Conservation (phyloP, 2,888 invertebrate genomes). For the Drosophila mettleri region DNA sequence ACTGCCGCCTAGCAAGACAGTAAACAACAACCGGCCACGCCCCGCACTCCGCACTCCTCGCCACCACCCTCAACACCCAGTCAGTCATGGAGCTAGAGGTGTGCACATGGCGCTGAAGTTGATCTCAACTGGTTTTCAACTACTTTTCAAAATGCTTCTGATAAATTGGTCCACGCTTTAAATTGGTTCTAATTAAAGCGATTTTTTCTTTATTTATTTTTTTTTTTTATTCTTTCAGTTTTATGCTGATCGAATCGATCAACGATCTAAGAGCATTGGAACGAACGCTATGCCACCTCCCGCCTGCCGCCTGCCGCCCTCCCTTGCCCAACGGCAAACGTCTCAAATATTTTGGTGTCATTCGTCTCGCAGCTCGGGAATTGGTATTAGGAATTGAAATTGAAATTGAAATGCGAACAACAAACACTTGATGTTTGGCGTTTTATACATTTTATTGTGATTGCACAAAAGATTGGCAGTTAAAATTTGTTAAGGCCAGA, state of each 20-base stretch:
- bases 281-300: background rate
- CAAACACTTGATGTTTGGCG: constrained; percentile 75
- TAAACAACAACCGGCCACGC: constrained; percentile 12
- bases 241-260: constrained; percentile 78
- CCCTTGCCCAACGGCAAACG: constrained; percentile 4
- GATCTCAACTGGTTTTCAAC: constrained; percentile 78
- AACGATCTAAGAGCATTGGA: constrained; percentile 46
- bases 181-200: constrained; percentile 77
- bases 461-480: constrained; percentile 72
- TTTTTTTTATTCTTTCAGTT: constrained; percentile 26
- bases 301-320: background rate
- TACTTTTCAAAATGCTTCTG: constrained; percentile 79
- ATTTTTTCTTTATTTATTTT: constrained; percentile 44
- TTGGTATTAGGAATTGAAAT: constrained; percentile 27
- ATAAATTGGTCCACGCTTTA: constrained; percentile 78
- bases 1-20: constrained; percentile 18
- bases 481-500: constrained; percentile 73
- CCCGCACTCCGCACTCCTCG: background rate
- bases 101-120: constrained; percentile 70
- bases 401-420: constrained; percentile 53
- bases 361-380: constrained; percentile 56
- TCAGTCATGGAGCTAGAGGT: constrained; percentile 11
- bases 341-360: constrained; percentile 59
- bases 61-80: background rate
- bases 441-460: constrained; percentile 55